These are phyloP conservation scores for Chlamydotis undulata DNA, from an alignment of 2,113 vertebrate genomes.

Conservation along the genomic window DNA sequence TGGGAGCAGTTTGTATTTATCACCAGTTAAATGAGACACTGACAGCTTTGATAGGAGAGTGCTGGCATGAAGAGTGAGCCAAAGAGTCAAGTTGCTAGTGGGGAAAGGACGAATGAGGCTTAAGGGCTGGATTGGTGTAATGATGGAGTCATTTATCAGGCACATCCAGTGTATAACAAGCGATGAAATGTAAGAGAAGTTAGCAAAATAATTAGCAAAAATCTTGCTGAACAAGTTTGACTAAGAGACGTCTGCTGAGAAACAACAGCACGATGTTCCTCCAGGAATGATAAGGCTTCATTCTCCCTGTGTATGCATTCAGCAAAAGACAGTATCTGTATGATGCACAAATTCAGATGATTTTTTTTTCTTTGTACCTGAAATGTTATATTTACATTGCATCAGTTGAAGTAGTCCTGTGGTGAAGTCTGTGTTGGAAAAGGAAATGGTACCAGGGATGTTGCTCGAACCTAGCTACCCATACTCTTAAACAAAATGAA, in stretches of 20 bases:
- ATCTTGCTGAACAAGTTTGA: background rate
- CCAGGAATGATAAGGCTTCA: rapidly evolving
- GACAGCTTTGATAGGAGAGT: constrained; percentile 6
- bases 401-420: background rate
- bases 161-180: background rate
- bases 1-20: constrained; percentile 33
- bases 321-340: background rate
- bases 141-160: background rate
- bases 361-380: background rate
- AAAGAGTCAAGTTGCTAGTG: background rate
- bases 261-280: background rate
- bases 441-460: background rate
- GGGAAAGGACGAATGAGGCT: background rate
- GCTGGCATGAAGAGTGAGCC: background rate
- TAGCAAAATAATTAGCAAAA: background rate
- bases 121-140: background rate
- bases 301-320: background rate
- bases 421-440: background rate
- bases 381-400: background rate
- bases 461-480: background rate
- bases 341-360: background rate
- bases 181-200: background rate
- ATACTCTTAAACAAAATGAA: background rate
- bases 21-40: constrained; percentile 42
- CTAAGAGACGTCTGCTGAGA: background rate